These are phyloP conservation scores for Drosophila meridionalis DNA, from an alignment of 2,888 invertebrate species.

Conservation along the genomic window DNA sequence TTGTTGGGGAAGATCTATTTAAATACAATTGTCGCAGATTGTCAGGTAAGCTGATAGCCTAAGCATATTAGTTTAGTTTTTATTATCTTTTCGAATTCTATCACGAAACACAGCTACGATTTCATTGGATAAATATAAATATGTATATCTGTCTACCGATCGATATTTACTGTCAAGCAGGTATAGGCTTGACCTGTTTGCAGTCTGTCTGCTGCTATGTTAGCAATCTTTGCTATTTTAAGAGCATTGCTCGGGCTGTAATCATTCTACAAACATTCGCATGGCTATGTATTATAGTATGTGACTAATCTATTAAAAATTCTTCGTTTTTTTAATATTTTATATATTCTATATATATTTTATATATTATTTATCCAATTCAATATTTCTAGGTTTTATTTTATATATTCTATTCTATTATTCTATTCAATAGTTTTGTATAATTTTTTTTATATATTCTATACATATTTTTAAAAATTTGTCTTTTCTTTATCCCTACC, in stretches of 20 bases:
- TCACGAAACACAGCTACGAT: background rate
- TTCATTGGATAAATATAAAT: background rate
- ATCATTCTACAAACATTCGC: background rate
- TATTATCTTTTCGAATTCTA: background rate
- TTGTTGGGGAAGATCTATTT: background rate
- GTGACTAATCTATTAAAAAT: background rate
- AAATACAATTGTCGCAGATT: background rate
- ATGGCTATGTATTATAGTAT: background rate
- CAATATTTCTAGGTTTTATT: background rate
- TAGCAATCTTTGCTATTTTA: background rate
- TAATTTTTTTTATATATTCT: no score
- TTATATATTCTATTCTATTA: no score
- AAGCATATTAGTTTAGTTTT: background rate
- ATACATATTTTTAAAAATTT: no score
- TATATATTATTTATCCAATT: background rate
- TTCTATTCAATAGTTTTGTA: no score
- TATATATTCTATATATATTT: background rate
- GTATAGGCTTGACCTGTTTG: conserved; percentile 7
- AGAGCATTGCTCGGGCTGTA: background rate
- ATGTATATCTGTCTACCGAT: background rate
- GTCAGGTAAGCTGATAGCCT: conserved; percentile 7
- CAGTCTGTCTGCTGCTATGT: background rate
- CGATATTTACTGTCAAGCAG: conserved; percentile 1
- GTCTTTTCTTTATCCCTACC: no score
- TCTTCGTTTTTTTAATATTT: background rate